These are phyloP conservation scores for Etia nguti DNA, from an alignment of 2,113 vertebrate species.

Conservation along the genomic window DNA sequence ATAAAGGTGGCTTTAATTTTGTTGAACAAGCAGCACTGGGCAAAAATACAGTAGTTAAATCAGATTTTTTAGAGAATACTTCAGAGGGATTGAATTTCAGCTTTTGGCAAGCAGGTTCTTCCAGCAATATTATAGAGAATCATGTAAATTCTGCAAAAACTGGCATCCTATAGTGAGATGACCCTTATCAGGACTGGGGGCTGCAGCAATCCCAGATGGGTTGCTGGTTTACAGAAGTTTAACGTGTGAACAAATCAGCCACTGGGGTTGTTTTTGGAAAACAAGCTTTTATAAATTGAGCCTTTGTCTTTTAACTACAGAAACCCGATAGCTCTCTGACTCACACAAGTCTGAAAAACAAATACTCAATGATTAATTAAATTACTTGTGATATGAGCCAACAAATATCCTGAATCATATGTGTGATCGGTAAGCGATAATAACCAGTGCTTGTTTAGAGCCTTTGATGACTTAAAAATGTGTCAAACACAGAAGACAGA, in stretches of 20 bases:
- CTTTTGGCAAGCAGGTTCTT: conserved; percentile 46
- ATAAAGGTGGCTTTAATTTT: neutral
- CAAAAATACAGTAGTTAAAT: conserved; percentile 10
- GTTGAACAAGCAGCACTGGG: neutral
- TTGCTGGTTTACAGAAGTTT: conserved; percentile 60
- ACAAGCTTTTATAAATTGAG: conserved; percentile 34
- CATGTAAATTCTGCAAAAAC: conserved; percentile 55
- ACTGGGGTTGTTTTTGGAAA: conserved; percentile 3
- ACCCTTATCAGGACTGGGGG: conserved; percentile 21
- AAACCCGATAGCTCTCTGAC: conserved; percentile 17
- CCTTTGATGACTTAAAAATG: neutral
- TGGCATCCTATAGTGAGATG: conserved; percentile 38
- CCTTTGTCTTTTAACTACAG: conserved; percentile 22
- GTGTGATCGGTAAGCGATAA: neutral
- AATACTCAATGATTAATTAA: neutral
- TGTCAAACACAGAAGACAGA: conserved; percentile 1
- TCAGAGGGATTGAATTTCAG: conserved; percentile 40
- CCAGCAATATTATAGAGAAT: conserved; percentile 44
- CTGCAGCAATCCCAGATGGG: conserved; percentile 51
- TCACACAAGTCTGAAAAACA: conserved; percentile 9
- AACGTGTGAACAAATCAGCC: conserved; percentile 59
- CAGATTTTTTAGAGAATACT: conserved; percentile 23
- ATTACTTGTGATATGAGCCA: neutral
- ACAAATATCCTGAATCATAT: neutral
- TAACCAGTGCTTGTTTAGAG: neutral